Conservation (phyloP, 2,797 vertebrate species). For the Lagocephalus sceleratus region DNA sequence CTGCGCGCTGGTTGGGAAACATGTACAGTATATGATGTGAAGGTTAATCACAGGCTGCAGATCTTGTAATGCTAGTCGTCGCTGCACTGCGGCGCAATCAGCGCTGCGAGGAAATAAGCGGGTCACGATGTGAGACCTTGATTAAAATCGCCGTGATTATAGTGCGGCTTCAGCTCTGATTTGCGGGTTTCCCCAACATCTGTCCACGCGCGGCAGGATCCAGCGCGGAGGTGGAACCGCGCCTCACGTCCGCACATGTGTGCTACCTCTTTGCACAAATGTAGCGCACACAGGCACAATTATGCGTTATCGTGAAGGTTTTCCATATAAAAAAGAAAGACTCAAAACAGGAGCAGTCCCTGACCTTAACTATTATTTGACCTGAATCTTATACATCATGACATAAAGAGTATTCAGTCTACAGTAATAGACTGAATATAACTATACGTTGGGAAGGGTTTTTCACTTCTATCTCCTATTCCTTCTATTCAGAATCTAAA, state of each 20-base stretch:
- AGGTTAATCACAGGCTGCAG: constrained; percentile 76
- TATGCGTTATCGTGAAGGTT: background rate
- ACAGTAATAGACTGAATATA: constrained; percentile 13
- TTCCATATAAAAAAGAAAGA: background rate
- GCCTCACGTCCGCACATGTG: constrained; percentile 15
- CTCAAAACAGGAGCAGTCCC: background rate
- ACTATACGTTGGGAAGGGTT: background rate
- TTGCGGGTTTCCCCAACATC: constrained; percentile 75
- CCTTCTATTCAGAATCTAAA: constrained; percentile 40
- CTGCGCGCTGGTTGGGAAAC: constrained; percentile 64
- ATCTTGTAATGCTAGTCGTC: constrained; percentile 66
- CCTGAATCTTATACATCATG: background rate
- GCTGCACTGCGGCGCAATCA: constrained; percentile 74
- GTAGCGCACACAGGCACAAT: too few relatives aligned
- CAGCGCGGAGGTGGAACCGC: constrained; percentile 32
- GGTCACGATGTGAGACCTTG: constrained; percentile 75
- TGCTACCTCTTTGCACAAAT: constrained; percentile 5
- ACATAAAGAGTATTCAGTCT: background rate
- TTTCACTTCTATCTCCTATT: constrained; percentile 11
- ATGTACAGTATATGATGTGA: constrained; percentile 74
- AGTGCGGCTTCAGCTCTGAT: constrained; percentile 71
- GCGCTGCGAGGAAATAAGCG: constrained; percentile 73
- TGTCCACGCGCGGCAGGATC: constrained; percentile 55
- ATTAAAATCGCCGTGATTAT: constrained; percentile 80
- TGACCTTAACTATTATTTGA: background rate